Evolutionary conservation across 2,797 vertebrate genomes (phyloP).

Genomic region (Cuniculus paca): DNA sequence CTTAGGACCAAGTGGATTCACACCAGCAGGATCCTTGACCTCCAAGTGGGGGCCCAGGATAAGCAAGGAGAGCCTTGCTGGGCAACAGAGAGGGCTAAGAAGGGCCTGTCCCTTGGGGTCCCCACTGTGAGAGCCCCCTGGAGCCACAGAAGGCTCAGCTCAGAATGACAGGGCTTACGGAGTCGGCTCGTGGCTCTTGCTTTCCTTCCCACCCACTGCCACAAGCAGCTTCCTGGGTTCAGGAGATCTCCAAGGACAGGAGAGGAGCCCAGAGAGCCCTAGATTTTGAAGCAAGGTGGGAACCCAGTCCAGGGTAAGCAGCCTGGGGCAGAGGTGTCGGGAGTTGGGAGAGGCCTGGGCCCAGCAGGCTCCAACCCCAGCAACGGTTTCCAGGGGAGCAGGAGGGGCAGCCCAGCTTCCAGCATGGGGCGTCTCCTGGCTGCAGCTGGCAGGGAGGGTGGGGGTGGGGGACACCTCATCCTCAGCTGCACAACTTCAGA

Average conservation of each 20-base stretch:
- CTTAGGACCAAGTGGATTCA: neutral
- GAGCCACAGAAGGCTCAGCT: neutral
- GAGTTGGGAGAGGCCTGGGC: constrained; percentile 53
- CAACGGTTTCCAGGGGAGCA: constrained; percentile 84
- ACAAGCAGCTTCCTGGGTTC: neutral
- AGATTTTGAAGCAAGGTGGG: neutral
- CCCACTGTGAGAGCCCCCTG: neutral
- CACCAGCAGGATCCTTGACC: neutral
- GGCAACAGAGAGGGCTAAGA: neutral
- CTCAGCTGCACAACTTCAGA: neutral
- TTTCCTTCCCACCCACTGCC: neutral
- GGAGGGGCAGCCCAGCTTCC: constrained; percentile 66
- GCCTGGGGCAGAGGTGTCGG: constrained; percentile 53
- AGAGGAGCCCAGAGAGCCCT: neutral
- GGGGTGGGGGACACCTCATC: constrained; percentile 28
- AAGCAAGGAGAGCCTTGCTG: neutral
- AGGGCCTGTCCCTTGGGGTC: neutral
- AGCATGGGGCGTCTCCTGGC: constrained; percentile 73
- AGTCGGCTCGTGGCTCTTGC: neutral
- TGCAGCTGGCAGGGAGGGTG: constrained; percentile 69
- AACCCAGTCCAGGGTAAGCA: neutral
- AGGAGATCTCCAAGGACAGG: neutral
- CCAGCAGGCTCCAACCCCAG: constrained; percentile 70
- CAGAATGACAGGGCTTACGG: neutral
- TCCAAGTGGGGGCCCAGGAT: neutral